These are phyloP conservation scores for Hermaeophaga mercurialis DNA, from an alignment of 2,888 invertebrate species.

Conservation along the genomic window DNA sequence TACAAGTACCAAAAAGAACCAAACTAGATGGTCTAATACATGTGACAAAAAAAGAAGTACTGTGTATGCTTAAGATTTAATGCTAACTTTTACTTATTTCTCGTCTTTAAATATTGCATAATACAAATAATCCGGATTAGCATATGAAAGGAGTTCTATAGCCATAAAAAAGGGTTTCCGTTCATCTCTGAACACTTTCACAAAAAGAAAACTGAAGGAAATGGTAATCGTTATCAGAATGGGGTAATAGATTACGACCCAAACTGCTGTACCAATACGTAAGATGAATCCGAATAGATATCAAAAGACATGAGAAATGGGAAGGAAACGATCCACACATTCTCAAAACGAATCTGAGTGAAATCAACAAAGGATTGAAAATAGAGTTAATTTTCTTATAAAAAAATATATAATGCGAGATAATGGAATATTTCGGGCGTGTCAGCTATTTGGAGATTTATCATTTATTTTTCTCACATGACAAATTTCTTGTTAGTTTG, in stretches of 20 bases:
- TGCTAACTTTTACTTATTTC: no score
- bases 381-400: slow-evolving; percentile 6
- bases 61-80: no score
- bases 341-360: not conserved
- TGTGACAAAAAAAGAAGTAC: no score
- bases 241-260: not conserved
- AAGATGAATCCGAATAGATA: not conserved
- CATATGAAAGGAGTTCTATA: no score
- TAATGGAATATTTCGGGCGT: slow-evolving; percentile 5
- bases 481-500: not conserved
- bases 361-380: not conserved
- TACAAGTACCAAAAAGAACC: no score
- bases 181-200: no score
- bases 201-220: not conserved
- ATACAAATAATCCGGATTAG: no score
- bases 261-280: not conserved
- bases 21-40: no score
- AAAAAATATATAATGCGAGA: slow-evolving; percentile 1
- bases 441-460: not conserved
- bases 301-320: not conserved
- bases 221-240: not conserved
- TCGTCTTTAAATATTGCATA: no score
- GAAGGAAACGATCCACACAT: not conserved
- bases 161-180: no score
- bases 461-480: slow-evolving; percentile 2